Percentiles rank a stretch among this genome's conserved stretches.
These are phyloP conservation scores for Psilanteris sp. DNA, from an alignment of 1,140 invertebrate genomes.

Conservation along the genomic window DNA sequence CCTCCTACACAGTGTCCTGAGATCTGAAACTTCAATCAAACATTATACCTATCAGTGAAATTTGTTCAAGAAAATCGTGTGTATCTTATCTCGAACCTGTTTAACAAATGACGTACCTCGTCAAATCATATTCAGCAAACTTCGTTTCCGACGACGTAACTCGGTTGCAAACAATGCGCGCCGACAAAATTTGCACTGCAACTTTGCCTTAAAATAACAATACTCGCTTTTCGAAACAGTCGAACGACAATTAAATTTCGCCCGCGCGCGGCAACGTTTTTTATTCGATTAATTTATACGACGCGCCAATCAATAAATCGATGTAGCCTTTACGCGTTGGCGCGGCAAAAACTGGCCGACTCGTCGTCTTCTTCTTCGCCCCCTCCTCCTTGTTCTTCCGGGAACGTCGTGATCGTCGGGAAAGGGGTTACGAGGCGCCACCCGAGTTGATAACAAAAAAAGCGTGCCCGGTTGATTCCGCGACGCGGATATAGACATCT, in stretches of 20 bases:
- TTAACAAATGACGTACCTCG: conserved; percentile 16
- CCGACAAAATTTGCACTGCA: conserved; percentile 8
- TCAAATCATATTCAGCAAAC: conserved; percentile 27
- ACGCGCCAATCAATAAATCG: conserved; percentile 5
- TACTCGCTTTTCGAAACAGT: conserved; percentile 2
- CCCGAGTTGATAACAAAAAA: no score
- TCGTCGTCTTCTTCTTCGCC: no score
- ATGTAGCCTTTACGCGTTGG: not conserved
- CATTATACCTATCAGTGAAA: conserved; percentile 21
- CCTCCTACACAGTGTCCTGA: conserved; percentile 1
- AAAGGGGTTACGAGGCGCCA: no score
- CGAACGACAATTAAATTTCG: conserved; percentile 13
- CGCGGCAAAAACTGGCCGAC: not conserved
- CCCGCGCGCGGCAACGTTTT: conserved; percentile 2
- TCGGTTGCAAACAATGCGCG: conserved; percentile 18
- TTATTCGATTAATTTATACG: conserved; percentile 10
- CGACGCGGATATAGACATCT: conserved; percentile 17
- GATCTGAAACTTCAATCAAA: conserved; percentile 23
- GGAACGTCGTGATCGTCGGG: no score
- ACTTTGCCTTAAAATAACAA: conserved; percentile 8
- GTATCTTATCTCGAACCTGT: conserved; percentile 21
- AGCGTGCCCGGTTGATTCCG: not conserved
- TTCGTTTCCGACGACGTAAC: conserved; percentile 12
- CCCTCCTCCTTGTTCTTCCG: no score
- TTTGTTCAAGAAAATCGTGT: conserved; percentile 29